These are phyloP conservation scores for Bhutanitis thaidina DNA, from an alignment of 2,888 invertebrate species.

Conservation along the genomic window DNA sequence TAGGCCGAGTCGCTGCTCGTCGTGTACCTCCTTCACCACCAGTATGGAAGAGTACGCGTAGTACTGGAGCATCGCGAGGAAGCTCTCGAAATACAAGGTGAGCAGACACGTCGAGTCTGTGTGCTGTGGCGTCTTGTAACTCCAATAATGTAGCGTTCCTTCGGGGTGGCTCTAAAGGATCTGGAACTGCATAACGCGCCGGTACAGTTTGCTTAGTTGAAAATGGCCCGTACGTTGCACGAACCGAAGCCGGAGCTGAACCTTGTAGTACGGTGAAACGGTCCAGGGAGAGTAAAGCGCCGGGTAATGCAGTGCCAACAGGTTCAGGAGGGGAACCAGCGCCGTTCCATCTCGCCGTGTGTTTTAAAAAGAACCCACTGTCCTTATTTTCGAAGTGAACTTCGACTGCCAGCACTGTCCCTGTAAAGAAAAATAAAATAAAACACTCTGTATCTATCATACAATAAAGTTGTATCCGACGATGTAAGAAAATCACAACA, in stretches of 20 bases:
- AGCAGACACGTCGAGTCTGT: constrained; percentile 93
- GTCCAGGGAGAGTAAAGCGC: constrained; percentile 89
- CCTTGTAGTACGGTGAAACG: constrained; percentile 95
- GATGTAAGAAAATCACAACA: too few relatives aligned
- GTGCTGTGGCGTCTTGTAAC: constrained; percentile 83
- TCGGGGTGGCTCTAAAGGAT: constrained; percentile 84
- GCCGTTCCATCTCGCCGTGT: constrained; percentile 86
- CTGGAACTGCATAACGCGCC: constrained; percentile 92
- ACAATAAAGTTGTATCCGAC: too few relatives aligned
- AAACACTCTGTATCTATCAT: constrained; percentile 13
- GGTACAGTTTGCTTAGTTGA: constrained; percentile 97
- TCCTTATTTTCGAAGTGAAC: constrained; percentile 96
- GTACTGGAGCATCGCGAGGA: constrained; percentile 93
- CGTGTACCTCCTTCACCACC: constrained; percentile 91
- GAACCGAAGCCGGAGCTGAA: constrained; percentile 92
- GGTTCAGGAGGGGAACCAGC: constrained; percentile 70
- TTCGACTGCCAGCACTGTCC: constrained; percentile 86
- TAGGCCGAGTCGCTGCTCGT: constrained; percentile 84
- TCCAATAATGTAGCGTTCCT: constrained; percentile 80
- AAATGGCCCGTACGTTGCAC: constrained; percentile 96
- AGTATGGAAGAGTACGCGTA: constrained; percentile 95
- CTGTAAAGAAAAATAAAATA: constrained; percentile 57
- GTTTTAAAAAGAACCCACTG: constrained; percentile 93
- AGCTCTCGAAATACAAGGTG: constrained; percentile 94
- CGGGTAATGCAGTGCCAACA: constrained; percentile 75